A percentile compares a stretch with the other conserved stretches of the same genome.
Evolutionary conservation across 2,888 invertebrate genomes (phyloP).

Genomic region (Sesia apiformis): DNA sequence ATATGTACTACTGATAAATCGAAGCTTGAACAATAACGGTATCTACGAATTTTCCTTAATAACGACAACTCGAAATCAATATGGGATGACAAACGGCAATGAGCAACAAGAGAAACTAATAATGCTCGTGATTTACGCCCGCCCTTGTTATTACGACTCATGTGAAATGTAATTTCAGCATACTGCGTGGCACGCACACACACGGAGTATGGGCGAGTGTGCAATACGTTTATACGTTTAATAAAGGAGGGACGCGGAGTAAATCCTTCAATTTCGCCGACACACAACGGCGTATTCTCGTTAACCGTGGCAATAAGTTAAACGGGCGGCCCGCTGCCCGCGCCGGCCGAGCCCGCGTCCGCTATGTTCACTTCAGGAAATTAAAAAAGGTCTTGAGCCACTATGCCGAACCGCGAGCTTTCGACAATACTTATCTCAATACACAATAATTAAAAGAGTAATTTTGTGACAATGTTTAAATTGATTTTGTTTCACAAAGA

Average conservation of each 20-base stretch:
- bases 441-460: no score
- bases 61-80: constrained; percentile 30
- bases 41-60: no score
- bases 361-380: constrained; percentile 35
- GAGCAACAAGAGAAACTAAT: constrained; percentile 70
- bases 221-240: constrained; percentile 74
- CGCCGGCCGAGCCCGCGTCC: constrained; percentile 22
- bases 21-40: no score
- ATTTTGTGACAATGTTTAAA: no score
- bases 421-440: neutral
- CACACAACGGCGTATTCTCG: constrained; percentile 73
- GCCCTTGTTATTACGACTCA: constrained; percentile 74
- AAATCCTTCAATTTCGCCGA: constrained; percentile 74
- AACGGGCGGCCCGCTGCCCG: constrained; percentile 47
- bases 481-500: no score
- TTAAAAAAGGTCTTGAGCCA: constrained; percentile 61
- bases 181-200: constrained; percentile 56
- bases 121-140: constrained; percentile 71
- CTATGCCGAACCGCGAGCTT: constrained; percentile 27
- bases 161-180: constrained; percentile 73
- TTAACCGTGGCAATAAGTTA: constrained; percentile 75
- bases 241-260: constrained; percentile 74
- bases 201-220: constrained; percentile 45
- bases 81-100: constrained; percentile 60
- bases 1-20: no score